These are phyloP conservation scores for Capitulum mitella DNA, from an alignment of 2,888 invertebrate genomes.

Conservation along the genomic window DNA sequence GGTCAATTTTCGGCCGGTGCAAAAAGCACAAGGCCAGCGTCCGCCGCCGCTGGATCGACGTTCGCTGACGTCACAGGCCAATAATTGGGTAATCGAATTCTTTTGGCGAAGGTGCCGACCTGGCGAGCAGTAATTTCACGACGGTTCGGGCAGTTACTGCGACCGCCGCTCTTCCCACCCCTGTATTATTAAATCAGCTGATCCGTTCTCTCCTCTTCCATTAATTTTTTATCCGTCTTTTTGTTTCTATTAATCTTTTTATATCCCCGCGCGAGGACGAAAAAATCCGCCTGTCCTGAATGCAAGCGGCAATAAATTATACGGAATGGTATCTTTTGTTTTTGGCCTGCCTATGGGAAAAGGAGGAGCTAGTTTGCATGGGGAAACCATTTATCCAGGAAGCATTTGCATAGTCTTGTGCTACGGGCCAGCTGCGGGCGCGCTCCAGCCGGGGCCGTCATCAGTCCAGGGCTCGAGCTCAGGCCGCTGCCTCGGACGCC, in stretches of 20 bases:
- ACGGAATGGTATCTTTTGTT: neutral
- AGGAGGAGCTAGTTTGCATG: slow-evolving; percentile 15
- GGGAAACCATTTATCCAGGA: neutral
- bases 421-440: neutral
- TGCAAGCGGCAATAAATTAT: slow-evolving; percentile 10
- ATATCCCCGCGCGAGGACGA: neutral
- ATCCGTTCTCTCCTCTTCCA: slow-evolving; percentile 17
- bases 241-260: slow-evolving; percentile 21
- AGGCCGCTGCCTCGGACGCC: neutral
- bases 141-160: neutral
- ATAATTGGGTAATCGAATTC: neutral
- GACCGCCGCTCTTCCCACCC: neutral
- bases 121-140: neutral
- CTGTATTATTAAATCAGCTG: neutral
- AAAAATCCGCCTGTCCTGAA: slow-evolving; percentile 1
- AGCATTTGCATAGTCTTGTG: slow-evolving; percentile 22
- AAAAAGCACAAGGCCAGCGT: neutral
- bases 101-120: neutral
- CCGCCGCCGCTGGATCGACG: neutral
- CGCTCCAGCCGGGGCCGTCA: too few relatives aligned
- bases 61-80: neutral
- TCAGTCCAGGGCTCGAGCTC: too few relatives aligned
- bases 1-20: too few relatives aligned
- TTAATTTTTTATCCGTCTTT: slow-evolving; percentile 21
- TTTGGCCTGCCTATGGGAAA: slow-evolving; percentile 22